phyloP scores from a whole-genome alignment of 2,113 vertebrate genomes.

The Struthio camelus region DNA sequence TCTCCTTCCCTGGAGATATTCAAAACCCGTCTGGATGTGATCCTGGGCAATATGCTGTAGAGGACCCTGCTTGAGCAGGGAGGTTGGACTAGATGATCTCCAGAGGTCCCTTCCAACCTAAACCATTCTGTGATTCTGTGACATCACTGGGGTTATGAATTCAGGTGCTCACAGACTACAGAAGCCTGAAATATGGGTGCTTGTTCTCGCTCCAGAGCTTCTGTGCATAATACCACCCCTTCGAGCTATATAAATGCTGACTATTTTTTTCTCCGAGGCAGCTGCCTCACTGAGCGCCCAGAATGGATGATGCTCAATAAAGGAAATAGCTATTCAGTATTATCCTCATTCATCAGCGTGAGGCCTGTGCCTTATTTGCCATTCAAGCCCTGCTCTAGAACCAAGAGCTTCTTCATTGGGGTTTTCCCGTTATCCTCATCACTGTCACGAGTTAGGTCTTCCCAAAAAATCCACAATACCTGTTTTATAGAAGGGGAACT shows the following conservation, averaged over 20 bases:
- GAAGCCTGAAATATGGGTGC: background rate
- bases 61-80: too few species aligned
- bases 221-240: background rate
- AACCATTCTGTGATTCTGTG: too few species aligned
- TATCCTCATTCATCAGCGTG: background rate
- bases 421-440: fast-evolving
- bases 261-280: background rate
- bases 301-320: background rate
- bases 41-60: too few species aligned
- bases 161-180: background rate
- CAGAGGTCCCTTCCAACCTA: too few species aligned
- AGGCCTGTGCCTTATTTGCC: background rate
- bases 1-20: too few species aligned
- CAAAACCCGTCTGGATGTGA: too few species aligned
- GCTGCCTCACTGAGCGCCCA: background rate
- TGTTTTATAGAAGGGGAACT: background rate
- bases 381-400: background rate
- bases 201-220: background rate
- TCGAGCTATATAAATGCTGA: background rate
- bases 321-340: background rate
- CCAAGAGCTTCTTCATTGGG: background rate
- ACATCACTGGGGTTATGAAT: background rate
- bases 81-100: too few species aligned
- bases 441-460: fast-evolving
- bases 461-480: background rate